Conservation (phyloP, 2,888 invertebrate genomes). For the Xiphydria camelus region DNA sequence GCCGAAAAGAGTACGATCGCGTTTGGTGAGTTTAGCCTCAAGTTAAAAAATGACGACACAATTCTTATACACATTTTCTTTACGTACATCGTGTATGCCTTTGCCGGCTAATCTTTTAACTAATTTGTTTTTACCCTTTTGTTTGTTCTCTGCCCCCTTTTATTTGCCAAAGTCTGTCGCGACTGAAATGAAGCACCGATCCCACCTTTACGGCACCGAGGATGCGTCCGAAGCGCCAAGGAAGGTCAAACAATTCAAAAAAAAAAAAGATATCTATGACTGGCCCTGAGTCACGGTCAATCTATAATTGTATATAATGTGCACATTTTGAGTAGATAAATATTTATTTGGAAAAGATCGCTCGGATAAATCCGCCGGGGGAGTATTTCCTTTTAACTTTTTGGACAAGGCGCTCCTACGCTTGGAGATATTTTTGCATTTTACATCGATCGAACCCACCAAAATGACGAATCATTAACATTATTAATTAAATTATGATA, state of each 20-base stretch:
- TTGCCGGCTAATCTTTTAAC: neutral
- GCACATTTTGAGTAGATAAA: conserved; percentile 8
- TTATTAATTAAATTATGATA: conserved; percentile 17
- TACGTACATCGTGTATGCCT: neutral
- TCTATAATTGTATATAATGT: too few species aligned
- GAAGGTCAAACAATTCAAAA: conserved; percentile 43
- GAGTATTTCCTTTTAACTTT: conserved; percentile 10
- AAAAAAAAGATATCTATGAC: conserved; percentile 24
- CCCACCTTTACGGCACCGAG: conserved; percentile 60
- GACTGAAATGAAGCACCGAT: conserved; percentile 60
- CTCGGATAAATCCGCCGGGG: conserved; percentile 10
- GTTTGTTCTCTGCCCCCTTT: too few species aligned
- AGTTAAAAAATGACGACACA: conserved; percentile 20
- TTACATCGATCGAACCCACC: conserved; percentile 6
- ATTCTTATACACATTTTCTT: neutral
- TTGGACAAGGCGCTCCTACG: conserved; percentile 7
- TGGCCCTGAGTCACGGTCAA: too few species aligned
- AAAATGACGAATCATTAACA: neutral
- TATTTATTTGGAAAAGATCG: conserved; percentile 21
- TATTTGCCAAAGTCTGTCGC: conserved; percentile 59
- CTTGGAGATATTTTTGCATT: conserved; percentile 5
- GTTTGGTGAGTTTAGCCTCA: conserved; percentile 57
- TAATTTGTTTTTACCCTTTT: conserved; percentile 17
- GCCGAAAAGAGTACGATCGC: conserved; percentile 62
- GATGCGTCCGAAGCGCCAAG: conserved; percentile 46